Evolutionary conservation across 2,113 vertebrate species (phyloP).

Genomic region (Epinephelus moara): DNA sequence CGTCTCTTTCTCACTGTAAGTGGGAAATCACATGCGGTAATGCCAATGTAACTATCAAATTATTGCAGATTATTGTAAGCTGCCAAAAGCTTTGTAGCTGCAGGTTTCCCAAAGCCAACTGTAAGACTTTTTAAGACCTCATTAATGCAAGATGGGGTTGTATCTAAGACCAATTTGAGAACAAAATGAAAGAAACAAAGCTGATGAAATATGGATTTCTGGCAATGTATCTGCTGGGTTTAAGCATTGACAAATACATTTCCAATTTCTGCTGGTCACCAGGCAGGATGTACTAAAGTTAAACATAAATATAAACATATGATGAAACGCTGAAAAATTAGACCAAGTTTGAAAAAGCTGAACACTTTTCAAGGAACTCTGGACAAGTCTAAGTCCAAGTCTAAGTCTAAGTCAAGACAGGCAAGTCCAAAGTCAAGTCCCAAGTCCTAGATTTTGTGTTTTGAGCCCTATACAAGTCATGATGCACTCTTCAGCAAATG

Average conservation of each 20-base stretch:
- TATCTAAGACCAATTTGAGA: conserved; percentile 38
- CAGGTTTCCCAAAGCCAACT: conserved; percentile 32
- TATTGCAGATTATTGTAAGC: conserved; percentile 29
- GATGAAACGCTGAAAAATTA: neutral
- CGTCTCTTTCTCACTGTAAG: neutral
- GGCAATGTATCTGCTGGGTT: neutral
- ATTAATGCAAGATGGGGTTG: conserved; percentile 7
- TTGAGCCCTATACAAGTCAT: too few relatives aligned
- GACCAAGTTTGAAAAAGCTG: neutral
- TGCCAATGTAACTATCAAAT: conserved; percentile 19
- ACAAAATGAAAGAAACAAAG: conserved; percentile 23
- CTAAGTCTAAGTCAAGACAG: too few relatives aligned
- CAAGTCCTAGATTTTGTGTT: too few relatives aligned
- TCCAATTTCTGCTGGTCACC: conserved; percentile 14
- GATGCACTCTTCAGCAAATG: too few relatives aligned
- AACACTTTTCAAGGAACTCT: neutral
- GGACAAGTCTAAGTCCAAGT: neutral
- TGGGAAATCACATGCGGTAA: conserved; percentile 25
- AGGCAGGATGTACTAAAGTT: neutral
- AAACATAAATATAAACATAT: neutral
- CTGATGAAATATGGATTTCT: conserved; percentile 25
- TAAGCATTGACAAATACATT: neutral
- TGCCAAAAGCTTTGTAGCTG: conserved; percentile 29
- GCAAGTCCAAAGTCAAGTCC: too few relatives aligned
- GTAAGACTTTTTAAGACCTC: conserved; percentile 29